Base-by-base conservation (phyloP, 1,140 invertebrate species). In the Polyergus mexicanus region DNA sequence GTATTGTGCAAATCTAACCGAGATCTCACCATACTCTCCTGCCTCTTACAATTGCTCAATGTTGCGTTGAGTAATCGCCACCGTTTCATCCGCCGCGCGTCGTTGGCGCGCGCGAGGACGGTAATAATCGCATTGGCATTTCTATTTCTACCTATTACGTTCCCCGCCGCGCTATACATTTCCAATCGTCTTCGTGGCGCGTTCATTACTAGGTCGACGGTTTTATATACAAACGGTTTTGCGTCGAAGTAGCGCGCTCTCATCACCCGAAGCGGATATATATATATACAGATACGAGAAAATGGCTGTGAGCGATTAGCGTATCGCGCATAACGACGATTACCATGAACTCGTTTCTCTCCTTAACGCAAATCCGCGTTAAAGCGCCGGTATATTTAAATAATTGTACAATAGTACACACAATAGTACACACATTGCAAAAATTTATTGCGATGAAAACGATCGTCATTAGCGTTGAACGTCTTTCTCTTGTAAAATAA, bases 41-140 rank as follows among this genome's bases (percentile, higher is more conserved):
- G 13, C 84, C 84, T 86, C 66, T 84, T 83, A 78, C 77, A 75
- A 89, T 88, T 89, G 84, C 88, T 88, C 88, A 89, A 89, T 89
- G 87, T 68, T 68, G 60, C 60, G 56, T 89, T 89, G 87, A 72
- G 84, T 84, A 89, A 89, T 89, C 87, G 71, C 60, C 25, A 74
- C 35, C 71, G 69, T 88, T 89, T 89, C 86, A 84, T 84, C 63
- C 84, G 81, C 68, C 84, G 76, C 47, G 32, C 54, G 60, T 51
- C 10, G 56, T 38, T 38, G 38, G 6, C 7, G 41, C 41, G 41
- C 74, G 51, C 77, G 68, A 74, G 75, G 76, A 86, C 84, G 80
- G 58, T 62, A 85, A 89, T 87, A 86, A 87, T 90, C 88, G 87
- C 76, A 74, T 58, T 71, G 85, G 74, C 75, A 87, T 89, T 86